phyloP scores from a whole-genome alignment of 2,113 vertebrate genomes.

The Pelusios castaneus region DNA sequence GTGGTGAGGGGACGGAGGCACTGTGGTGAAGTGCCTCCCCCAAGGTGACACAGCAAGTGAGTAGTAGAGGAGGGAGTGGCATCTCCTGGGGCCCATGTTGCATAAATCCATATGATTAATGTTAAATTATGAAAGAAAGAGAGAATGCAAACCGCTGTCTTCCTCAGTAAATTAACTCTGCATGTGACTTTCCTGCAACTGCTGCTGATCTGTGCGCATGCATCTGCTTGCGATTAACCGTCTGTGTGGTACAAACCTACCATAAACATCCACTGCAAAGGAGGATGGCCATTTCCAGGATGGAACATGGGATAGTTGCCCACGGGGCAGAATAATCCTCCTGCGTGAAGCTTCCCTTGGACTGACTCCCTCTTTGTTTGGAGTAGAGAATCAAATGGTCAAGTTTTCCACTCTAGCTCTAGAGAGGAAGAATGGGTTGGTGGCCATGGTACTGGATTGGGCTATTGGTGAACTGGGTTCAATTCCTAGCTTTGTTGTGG shows the following conservation, averaged over 20 bases:
- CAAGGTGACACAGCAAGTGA: background rate
- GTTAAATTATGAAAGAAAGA: background rate
- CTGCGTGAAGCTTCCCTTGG: background rate
- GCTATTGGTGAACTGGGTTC: no score
- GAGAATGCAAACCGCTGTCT: background rate
- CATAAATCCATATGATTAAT: background rate
- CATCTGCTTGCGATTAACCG: background rate
- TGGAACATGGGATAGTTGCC: background rate
- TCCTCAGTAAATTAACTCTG: background rate
- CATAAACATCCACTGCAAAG: background rate
- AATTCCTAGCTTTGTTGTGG: background rate
- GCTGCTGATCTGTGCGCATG: accelerated
- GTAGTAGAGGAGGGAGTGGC: background rate
- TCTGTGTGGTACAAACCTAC: background rate
- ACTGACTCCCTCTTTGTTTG: background rate
- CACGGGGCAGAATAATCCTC: background rate
- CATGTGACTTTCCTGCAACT: background rate
- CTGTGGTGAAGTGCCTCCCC: background rate
- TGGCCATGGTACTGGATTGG: background rate
- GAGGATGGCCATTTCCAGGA: background rate
- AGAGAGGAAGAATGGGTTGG: background rate
- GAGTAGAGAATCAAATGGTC: background rate
- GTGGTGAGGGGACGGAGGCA: background rate
- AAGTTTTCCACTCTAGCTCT: background rate
- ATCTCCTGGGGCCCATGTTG: background rate